Evolutionary conservation across 2,797 vertebrate genomes (phyloP).

Genomic region (Manis crassicaudata): DNA sequence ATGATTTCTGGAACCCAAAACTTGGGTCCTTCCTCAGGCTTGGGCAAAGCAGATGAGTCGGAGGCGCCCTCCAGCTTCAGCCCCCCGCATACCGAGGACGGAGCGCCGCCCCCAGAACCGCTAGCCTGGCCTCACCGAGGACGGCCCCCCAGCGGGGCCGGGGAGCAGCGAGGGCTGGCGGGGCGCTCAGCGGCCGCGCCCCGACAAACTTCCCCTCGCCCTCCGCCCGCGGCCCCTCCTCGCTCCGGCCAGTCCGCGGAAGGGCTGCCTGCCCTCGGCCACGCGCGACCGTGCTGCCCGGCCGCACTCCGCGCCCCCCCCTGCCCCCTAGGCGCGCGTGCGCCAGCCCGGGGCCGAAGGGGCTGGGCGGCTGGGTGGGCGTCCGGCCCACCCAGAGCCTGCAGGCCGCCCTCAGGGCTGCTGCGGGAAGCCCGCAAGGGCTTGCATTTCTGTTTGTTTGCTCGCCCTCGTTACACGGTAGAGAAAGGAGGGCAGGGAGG

Average conservation of each 20-base stretch:
- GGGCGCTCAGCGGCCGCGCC: neutral
- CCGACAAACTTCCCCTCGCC: neutral
- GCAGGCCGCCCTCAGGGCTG: neutral
- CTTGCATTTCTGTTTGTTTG: neutral
- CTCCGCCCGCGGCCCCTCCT: no score
- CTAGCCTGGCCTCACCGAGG: neutral
- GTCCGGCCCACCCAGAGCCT: neutral
- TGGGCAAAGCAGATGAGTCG: neutral
- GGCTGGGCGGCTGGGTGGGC: neutral
- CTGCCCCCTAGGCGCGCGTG: no score
- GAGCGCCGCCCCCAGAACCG: neutral
- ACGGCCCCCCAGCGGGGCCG: neutral
- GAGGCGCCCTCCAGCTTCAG: neutral
- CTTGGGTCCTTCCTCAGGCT: neutral
- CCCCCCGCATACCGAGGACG: neutral
- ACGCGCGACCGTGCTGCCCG: neutral
- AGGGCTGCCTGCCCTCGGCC: neutral
- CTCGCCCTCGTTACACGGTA: neutral
- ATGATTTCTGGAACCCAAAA: neutral
- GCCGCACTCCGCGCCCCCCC: fast-evolving
- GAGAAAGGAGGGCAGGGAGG: neutral
- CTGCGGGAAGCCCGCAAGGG: neutral
- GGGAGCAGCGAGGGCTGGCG: neutral
- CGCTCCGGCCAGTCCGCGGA: neutral
- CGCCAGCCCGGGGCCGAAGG: neutral